phyloP scores from a whole-genome alignment of 1,140 invertebrate species.

The Pygmarrhopalites habei region DNA sequence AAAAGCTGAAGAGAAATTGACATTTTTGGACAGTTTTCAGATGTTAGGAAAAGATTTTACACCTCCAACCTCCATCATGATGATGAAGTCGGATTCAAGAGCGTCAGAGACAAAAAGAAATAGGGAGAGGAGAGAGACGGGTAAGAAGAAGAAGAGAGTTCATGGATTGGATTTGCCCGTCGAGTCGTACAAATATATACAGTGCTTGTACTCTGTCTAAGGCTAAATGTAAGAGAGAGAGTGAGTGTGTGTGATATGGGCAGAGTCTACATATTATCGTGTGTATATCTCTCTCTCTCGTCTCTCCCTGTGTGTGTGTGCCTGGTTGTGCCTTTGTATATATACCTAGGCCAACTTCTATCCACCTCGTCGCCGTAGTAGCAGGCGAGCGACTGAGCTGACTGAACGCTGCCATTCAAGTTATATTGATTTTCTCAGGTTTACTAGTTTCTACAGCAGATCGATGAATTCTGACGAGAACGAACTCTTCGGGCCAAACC shows the following conservation, averaged over 20 bases:
- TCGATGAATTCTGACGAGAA: constrained; percentile 18
- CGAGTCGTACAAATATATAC: not conserved
- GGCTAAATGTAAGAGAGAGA: no score
- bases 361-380: not conserved
- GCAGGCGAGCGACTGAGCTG: constrained; percentile 3
- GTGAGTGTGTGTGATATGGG: no score
- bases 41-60: constrained; percentile 3
- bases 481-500: constrained; percentile 7
- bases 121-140: not conserved
- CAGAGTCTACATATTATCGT: no score
- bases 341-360: no score
- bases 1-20: constrained; percentile 2
- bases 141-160: not conserved
- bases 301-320: no score
- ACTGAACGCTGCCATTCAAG: constrained; percentile 13
- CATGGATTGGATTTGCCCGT: constrained; percentile 4
- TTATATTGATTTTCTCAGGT: constrained; percentile 18
- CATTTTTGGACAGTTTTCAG: constrained; percentile 2
- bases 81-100: no score
- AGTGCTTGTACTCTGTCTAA: no score
- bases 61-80: constrained; percentile 1
- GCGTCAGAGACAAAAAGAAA: no score
- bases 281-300: no score
- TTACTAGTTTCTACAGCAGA: constrained; percentile 8
- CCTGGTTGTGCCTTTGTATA: no score